Percentiles rank a stretch among this genome's conserved stretches.
These are phyloP conservation scores for Sylvicola cinctus DNA, from an alignment of 2,888 invertebrate species.

Conservation along the genomic window DNA sequence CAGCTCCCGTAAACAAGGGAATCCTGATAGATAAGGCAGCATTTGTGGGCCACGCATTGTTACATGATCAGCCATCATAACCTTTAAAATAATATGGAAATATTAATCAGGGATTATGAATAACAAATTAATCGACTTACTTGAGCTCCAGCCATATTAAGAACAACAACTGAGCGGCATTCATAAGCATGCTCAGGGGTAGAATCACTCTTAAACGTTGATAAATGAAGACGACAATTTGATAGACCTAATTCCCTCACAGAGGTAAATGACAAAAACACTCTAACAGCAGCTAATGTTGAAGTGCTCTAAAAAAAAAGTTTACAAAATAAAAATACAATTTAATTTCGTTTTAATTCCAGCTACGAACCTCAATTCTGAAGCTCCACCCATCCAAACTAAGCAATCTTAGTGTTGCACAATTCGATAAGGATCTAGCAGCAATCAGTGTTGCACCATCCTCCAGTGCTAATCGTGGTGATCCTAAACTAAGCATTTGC, in stretches of 20 bases:
- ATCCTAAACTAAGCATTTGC: constrained; percentile 31
- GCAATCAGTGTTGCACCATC: constrained; percentile 23
- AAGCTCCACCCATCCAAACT: constrained; percentile 35
- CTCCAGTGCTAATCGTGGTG: constrained; percentile 29
- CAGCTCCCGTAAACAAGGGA: constrained; percentile 28
- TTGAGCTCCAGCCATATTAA: constrained; percentile 28
- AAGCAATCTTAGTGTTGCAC: constrained; percentile 28
- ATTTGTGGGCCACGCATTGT: constrained; percentile 28
- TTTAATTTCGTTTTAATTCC: not conserved
- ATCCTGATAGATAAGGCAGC: constrained; percentile 27
- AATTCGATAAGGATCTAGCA: constrained; percentile 17
- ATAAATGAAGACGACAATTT: constrained; percentile 30
- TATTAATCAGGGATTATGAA: not conserved
- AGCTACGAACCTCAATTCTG: constrained; percentile 27
- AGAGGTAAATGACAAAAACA: constrained; percentile 27
- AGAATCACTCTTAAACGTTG: constrained; percentile 12
- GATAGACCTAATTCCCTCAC: constrained; percentile 30
- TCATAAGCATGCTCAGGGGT: constrained; percentile 16
- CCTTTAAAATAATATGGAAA: constrained; percentile 12
- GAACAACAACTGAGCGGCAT: constrained; percentile 27
- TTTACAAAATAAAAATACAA: constrained; percentile 1
- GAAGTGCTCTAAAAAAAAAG: constrained; percentile 10
- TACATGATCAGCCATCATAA: constrained; percentile 26
- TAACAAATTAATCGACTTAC: constrained; percentile 9
- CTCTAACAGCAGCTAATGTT: constrained; percentile 27